These are phyloP conservation scores for Anisognathus igniventris DNA, from an alignment of 2,797 vertebrate genomes.

Conservation along the genomic window DNA sequence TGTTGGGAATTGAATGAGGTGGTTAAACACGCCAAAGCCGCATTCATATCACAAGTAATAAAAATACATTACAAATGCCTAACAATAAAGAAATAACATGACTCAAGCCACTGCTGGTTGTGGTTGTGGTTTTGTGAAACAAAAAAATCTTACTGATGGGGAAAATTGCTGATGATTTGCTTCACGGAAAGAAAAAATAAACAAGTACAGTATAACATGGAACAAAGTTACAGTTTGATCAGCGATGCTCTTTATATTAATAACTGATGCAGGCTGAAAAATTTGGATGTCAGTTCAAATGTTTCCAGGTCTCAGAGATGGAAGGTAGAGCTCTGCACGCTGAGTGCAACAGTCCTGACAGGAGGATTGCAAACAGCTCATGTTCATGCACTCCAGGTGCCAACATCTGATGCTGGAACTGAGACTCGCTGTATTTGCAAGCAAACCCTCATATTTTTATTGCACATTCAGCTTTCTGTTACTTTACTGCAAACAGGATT, in stretches of 20 bases:
- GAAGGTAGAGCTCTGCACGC: neutral
- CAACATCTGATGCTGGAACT: neutral
- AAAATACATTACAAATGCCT: slow-evolving; percentile 52
- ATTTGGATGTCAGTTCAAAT: neutral
- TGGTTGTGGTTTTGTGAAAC: slow-evolving; percentile 52
- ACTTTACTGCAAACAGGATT: neutral
- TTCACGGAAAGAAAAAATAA: slow-evolving; percentile 54
- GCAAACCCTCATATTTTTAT: neutral
- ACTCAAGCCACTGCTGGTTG: slow-evolving; percentile 43
- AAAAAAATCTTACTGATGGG: slow-evolving; percentile 47
- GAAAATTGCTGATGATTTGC: slow-evolving; percentile 58
- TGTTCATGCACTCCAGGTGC: neutral
- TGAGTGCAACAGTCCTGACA: neutral
- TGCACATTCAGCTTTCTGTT: neutral
- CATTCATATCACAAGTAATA: slow-evolving; percentile 24
- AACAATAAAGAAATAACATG: slow-evolving; percentile 59
- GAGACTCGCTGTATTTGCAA: neutral
- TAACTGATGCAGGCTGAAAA: neutral
- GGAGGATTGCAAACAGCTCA: neutral
- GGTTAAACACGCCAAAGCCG: slow-evolving; percentile 7
- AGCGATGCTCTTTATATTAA: neutral
- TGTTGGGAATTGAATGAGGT: neutral
- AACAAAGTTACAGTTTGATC: slow-evolving; percentile 9
- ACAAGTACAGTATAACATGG: neutral
- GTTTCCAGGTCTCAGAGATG: neutral